Evolutionary conservation across 2,113 vertebrate species (phyloP), one percentile per base, ranked within the genome.

Genomic region (Melierax canorus): DNA sequence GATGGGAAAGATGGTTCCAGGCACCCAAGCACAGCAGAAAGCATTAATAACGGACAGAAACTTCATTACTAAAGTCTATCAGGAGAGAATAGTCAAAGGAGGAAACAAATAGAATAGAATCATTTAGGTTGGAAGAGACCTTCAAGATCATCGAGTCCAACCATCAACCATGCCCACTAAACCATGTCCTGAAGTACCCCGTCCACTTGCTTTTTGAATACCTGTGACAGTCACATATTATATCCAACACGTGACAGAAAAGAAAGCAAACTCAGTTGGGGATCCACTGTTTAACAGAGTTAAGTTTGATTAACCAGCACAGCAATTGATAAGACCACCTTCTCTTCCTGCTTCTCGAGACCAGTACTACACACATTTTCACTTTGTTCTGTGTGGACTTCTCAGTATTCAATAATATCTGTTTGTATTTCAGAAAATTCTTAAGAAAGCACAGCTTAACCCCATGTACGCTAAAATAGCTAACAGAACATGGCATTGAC

Each of bases 361-460:
- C 32, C 10, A 11, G 29, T 87, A 71, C 62, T 46, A 46, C 34
- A 45, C 29, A 56, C 34, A 18, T 78, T 90, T 94, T 88, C 81
- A 55, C 51, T 90, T 68, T 53, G 46, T 60, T 82, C 67, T 83
- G 26, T 14, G 18, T 41, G 18, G 34, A 67, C 24, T 91, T 96
- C 87, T 86, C 73, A 48, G 19, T 66, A 91, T 76, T 94, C 32
- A 76, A 67, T 87, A 95, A 55, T 84, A 94, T 32, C 58, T 69
- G 12, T 66, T 91, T 13, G 32, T 27, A 67, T 86, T 97, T 95
- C 27, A 96, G 87, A 95, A 96, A 94, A 84, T 72, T 92, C 39
- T 86, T 56, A 45, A 93, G 53, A 94, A 94, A 95, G 74, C 23
- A 88, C 32, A 59, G 30, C 39, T 77, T 88, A 96, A 60, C n/a